These are phyloP conservation scores for Pagrus major DNA, from an alignment of 2,113 vertebrate genomes.

Conservation along the genomic window DNA sequence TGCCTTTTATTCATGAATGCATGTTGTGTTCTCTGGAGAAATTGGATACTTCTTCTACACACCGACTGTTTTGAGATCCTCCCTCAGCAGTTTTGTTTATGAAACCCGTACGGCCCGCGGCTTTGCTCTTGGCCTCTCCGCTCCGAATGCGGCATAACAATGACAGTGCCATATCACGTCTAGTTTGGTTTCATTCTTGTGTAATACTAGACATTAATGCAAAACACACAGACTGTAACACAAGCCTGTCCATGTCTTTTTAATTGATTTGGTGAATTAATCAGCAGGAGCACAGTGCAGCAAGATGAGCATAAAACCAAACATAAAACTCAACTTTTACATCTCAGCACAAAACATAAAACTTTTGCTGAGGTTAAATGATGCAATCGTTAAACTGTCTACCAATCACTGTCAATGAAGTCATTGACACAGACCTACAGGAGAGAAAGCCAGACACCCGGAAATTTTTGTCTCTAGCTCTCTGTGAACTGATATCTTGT, in stretches of 20 bases:
- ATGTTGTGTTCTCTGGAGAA: conserved; percentile 44
- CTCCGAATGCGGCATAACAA: conserved; percentile 48
- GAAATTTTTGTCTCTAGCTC: conserved; percentile 15
- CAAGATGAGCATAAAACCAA: background rate
- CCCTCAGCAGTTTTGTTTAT: conserved; percentile 49
- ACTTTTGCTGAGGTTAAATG: background rate
- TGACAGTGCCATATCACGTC: conserved; percentile 35
- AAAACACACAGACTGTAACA: conserved; percentile 50
- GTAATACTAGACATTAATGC: conserved; percentile 57
- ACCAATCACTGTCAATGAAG: conserved; percentile 4
- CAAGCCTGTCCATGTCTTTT: conserved; percentile 62
- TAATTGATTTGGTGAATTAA: conserved; percentile 61
- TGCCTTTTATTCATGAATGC: conserved; percentile 69
- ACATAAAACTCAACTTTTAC: background rate
- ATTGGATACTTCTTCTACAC: conserved; percentile 50
- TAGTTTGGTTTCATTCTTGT: conserved; percentile 44
- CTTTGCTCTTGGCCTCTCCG: conserved; percentile 47
- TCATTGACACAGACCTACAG: background rate
- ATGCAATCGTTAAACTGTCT: background rate
- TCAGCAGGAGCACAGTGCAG: conserved; percentile 9
- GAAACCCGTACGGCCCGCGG: conserved; percentile 11
- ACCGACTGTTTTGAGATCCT: conserved; percentile 44
- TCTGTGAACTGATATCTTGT: background rate
- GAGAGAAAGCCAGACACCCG: background rate
- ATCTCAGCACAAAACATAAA: conserved; percentile 1